Percentiles rank a stretch among this genome's conserved stretches.
phyloP scores from a whole-genome alignment of 2,888 invertebrate species.

The Eupithecia exiguata region DNA sequence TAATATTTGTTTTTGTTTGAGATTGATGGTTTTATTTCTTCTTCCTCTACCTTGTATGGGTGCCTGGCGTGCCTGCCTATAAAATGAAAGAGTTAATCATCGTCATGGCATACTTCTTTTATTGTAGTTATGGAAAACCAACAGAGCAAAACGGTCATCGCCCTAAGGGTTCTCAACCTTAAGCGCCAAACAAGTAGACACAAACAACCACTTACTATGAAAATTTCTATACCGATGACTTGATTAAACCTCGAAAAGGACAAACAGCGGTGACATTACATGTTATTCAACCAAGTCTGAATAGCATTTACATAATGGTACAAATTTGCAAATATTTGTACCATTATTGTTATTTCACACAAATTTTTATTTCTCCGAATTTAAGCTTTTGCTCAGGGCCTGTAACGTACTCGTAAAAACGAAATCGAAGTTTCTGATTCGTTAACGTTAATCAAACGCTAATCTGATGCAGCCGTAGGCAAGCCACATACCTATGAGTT shows the following conservation, averaged over 20 bases:
- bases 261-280: slow-evolving; percentile 12
- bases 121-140: slow-evolving; percentile 48
- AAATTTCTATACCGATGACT: slow-evolving; percentile 16
- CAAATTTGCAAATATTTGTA: slow-evolving; percentile 3
- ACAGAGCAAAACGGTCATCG: slow-evolving; percentile 60
- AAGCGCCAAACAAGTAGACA: slow-evolving; percentile 30
- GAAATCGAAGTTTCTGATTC: too few species aligned
- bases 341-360: slow-evolving; percentile 3
- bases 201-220: slow-evolving; percentile 13
- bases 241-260: slow-evolving; percentile 10
- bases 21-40: background rate
- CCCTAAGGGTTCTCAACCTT: slow-evolving; percentile 52
- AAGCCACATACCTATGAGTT: too few species aligned
- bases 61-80: background rate
- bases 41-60: background rate
- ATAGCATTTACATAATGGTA: slow-evolving; percentile 1
- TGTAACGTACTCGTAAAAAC: too few species aligned
- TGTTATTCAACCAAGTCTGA: slow-evolving; percentile 21
- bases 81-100: slow-evolving; percentile 4
- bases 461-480: too few species aligned
- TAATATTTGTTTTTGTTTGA: too few species aligned
- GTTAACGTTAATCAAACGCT: too few species aligned
- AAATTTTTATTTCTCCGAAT: background rate
- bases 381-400: background rate
- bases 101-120: slow-evolving; percentile 15